Conservation (phyloP, 2,797 vertebrate genomes). For the Epinephelus awoara region DNA sequence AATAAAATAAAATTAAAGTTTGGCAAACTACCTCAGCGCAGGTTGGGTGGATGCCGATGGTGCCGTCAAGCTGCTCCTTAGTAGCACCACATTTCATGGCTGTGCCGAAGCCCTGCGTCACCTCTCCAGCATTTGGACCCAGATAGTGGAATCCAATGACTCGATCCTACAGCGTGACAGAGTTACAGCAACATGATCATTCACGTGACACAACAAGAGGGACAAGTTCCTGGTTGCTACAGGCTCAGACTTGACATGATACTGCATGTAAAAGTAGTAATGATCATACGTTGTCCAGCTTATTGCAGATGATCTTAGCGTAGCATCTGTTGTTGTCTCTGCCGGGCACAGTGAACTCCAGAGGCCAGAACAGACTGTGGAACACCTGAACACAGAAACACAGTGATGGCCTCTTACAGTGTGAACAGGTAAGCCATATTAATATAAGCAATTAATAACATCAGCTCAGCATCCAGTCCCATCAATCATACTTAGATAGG, state of each 20-base stretch:
- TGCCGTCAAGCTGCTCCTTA: constrained; percentile 92
- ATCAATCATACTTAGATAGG: background rate
- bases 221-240: rapidly evolving
- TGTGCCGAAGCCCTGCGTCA: constrained; percentile 94
- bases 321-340: constrained; percentile 95
- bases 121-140: constrained; percentile 96
- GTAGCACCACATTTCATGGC: constrained; percentile 97
- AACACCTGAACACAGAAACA: constrained; percentile 84
- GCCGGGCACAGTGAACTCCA: constrained; percentile 93
- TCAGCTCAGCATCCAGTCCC: background rate
- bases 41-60: constrained; percentile 97
- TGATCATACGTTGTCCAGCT: constrained; percentile 88
- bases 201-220: background rate
- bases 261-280: background rate
- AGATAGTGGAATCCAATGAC: constrained; percentile 96
- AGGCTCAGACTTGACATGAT: background rate
- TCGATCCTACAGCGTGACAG: constrained; percentile 83
- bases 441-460: background rate
- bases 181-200: rapidly evolving
- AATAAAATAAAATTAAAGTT: background rate
- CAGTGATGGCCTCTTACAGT: background rate
- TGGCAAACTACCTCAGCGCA: constrained; percentile 91
- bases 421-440: background rate
- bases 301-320: constrained; percentile 94
- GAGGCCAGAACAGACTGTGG: constrained; percentile 95